Evolutionary conservation across 2,888 invertebrate species (phyloP).

Genomic region (Drosophila koepferae): DNA sequence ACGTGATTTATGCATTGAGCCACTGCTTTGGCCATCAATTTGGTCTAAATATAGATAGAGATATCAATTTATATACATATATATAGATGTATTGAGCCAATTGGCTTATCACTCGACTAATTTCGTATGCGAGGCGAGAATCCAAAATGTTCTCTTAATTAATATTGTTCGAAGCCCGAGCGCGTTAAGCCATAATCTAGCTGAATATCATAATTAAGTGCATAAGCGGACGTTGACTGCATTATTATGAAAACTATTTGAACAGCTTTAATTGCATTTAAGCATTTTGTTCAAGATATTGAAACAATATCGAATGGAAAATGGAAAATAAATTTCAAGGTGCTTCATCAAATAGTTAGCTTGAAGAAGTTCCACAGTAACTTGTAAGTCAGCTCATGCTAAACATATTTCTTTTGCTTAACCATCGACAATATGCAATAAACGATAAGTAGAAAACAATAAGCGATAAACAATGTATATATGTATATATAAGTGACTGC

Average conservation of each 20-base stretch:
- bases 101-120: slow-evolving; percentile 16
- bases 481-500: neutral
- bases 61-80: neutral
- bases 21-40: slow-evolving; percentile 40
- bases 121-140: slow-evolving; percentile 12
- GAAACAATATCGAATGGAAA: neutral
- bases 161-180: neutral
- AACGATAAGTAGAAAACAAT: slow-evolving; percentile 30
- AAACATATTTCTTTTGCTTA: neutral
- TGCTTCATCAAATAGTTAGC: neutral
- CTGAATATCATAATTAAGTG: neutral
- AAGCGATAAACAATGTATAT: slow-evolving; percentile 2
- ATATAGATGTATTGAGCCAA: neutral
- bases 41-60: neutral
- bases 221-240: neutral
- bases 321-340: neutral
- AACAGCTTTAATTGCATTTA: neutral
- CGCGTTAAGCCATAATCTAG: neutral
- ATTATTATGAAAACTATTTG: neutral
- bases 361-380: neutral
- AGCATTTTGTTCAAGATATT: neutral
- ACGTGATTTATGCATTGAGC: slow-evolving; percentile 59
- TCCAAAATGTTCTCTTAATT: slow-evolving; percentile 6
- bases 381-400: neutral
- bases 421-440: slow-evolving; percentile 21